Evolutionary conservation across 2,113 vertebrate genomes (phyloP), one percentile per base, ranked within the genome.

Genomic region (Pyrgilauda ruficollis): DNA sequence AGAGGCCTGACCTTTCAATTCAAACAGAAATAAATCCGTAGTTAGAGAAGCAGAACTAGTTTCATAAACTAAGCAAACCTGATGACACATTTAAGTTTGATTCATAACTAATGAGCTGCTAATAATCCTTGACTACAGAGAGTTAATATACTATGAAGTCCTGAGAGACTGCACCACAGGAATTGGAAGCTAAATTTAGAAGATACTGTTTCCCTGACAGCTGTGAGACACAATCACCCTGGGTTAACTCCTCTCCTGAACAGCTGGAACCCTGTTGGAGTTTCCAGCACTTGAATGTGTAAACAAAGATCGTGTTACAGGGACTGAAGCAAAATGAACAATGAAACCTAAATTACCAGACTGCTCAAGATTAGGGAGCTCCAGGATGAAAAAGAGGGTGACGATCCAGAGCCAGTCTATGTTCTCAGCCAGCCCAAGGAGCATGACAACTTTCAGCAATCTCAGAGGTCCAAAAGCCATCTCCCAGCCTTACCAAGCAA

Each of bases 1-100:
- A 84, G 82, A 99, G 98, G 23, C 99, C 99, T 1, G 99, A 99
- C 99, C 99, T 99, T 94, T 68, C 14, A 59, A 66, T 78, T 61
- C 58, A 90, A 73, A 87, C 53, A 91, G 52, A 88, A 92, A 89
- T 18, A 75, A 68, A 50, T 31, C 62, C 5, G 41, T 4, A 4
- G 55, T 90, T 81, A 73, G 78, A 81, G 46, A 62, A 62, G 72
- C 27, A 77, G 61, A 90, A 69, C 37, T 52, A n/a, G 19, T 73
- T 92, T 59, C 15, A 18, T 41, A 74, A 63, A 23, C 21, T 35
- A 66, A 69, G 49, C 9, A 68, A 66, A 69, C 7, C 1, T 21
- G 35, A 43, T 72, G 44, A 33, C 55, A 59, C 21, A 13, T 47
- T 83, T n/a, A 41, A 67, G 19, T 78, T 41, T 77, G 46, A 70